Evolutionary conservation across 2,797 vertebrate genomes (phyloP).

Genomic region (Anguilla anguilla): DNA sequence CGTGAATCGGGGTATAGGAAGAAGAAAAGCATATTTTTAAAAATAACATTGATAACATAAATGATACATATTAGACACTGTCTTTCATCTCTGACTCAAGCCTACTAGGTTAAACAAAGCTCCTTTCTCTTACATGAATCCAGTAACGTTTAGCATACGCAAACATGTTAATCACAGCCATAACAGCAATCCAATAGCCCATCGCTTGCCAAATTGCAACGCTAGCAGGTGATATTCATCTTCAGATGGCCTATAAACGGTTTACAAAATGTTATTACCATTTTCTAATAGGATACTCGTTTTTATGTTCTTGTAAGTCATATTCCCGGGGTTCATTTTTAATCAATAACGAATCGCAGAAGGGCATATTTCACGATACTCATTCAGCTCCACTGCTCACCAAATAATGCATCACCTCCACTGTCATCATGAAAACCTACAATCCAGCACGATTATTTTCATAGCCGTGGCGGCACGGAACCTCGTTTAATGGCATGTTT

Average conservation of each 20-base stretch:
- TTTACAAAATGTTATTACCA: conserved; percentile 9
- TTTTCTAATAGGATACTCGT: conserved; percentile 11
- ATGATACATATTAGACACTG: not conserved
- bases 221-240: not conserved
- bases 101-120: not conserved
- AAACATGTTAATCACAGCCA: not conserved
- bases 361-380: conserved; percentile 30
- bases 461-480: not conserved
- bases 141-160: not conserved
- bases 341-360: conserved; percentile 37
- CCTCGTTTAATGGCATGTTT: conserved; percentile 39
- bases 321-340: conserved; percentile 33
- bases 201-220: not conserved
- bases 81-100: not conserved
- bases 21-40: not conserved
- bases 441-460: conserved; percentile 36
- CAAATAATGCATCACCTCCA: conserved; percentile 41
- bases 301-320: conserved; percentile 29
- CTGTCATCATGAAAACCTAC: conserved; percentile 42
- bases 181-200: not conserved
- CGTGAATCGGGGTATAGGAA: not conserved
- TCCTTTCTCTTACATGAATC: not conserved
- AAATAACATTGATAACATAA: not conserved
- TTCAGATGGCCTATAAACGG: conserved; percentile 13
- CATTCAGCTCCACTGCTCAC: conserved; percentile 29